These are phyloP conservation scores for Hydractinia symbiolongicarpus DNA, from an alignment of 30 jellyfish, hydroid and myxozoan species.

Conservation along the genomic window DNA sequence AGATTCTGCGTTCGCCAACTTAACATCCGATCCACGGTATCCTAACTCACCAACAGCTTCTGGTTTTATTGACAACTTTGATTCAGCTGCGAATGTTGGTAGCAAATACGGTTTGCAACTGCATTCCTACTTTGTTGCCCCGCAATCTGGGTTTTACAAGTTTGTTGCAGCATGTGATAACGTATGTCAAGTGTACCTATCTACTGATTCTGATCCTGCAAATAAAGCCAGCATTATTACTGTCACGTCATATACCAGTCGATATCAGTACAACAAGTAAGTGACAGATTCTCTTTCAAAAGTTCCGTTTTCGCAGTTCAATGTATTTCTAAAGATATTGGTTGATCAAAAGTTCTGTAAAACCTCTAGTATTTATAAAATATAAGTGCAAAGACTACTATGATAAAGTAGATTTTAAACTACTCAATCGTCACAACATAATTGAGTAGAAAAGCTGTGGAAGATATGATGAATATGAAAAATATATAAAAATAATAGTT, in stretches of 20 bases:
- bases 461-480: too few relatives aligned
- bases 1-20: constrained; percentile 5
- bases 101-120: constrained; percentile 47
- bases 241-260: constrained; percentile 27
- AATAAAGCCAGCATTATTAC: constrained; percentile 40
- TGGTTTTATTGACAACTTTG: constrained; percentile 71
- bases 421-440: too few relatives aligned
- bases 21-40: constrained; percentile 56
- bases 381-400: too few relatives aligned
- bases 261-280: constrained; percentile 59
- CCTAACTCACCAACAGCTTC: constrained; percentile 59
- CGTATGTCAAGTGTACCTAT: constrained; percentile 49
- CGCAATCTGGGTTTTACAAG: constrained; percentile 57
- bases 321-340: too few relatives aligned
- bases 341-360: too few relatives aligned
- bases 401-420: too few relatives aligned
- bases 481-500: too few relatives aligned
- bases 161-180: constrained; percentile 61
- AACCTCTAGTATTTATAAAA: too few relatives aligned
- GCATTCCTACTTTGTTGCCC: constrained; percentile 61
- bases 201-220: constrained; percentile 26
- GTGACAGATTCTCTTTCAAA: neutral
- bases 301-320: too few relatives aligned
- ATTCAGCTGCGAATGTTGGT: constrained; percentile 44
- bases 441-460: too few relatives aligned